Evolutionary conservation across 2,888 invertebrate species (phyloP).

Genomic region (Melieria crassipennis): DNA sequence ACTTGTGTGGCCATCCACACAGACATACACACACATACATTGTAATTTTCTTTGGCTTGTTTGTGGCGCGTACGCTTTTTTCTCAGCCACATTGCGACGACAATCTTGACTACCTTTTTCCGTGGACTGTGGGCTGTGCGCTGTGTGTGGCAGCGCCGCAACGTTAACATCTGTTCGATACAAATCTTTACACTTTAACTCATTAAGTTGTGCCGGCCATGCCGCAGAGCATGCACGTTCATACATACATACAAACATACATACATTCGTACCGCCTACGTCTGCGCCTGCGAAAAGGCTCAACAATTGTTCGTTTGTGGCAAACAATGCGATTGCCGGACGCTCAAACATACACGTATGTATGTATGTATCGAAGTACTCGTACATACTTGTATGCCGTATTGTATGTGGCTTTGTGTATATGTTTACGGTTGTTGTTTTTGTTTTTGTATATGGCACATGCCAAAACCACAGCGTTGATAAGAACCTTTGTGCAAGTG

Average conservation of each 20-base stretch:
- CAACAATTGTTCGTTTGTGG: slow-evolving; percentile 14
- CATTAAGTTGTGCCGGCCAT: slow-evolving; percentile 1
- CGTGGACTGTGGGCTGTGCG: slow-evolving; percentile 2
- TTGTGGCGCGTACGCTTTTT: no score
- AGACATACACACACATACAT: not conserved
- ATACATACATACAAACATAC: not conserved
- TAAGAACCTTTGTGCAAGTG: no score
- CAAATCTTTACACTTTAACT: slow-evolving; percentile 12
- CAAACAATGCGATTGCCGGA: slow-evolving; percentile 1
- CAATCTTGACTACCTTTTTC: not conserved
- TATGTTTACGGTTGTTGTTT: not conserved
- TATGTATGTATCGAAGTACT: not conserved
- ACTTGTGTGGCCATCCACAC: not conserved
- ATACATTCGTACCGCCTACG: not conserved
- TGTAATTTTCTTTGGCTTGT: no score
- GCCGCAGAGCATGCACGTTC: not conserved
- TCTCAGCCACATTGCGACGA: not conserved
- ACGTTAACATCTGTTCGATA: slow-evolving; percentile 5
- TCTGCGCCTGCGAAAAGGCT: not conserved
- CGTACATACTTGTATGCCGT: no score
- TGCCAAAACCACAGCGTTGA: slow-evolving; percentile 42
- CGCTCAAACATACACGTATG: not conserved
- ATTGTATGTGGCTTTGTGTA: no score
- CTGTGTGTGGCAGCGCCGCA: not conserved
- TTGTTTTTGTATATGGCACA: slow-evolving; percentile 35